Evolutionary conservation across 2,888 invertebrate genomes (phyloP).

Genomic region (Drosophila cyrtoloma): DNA sequence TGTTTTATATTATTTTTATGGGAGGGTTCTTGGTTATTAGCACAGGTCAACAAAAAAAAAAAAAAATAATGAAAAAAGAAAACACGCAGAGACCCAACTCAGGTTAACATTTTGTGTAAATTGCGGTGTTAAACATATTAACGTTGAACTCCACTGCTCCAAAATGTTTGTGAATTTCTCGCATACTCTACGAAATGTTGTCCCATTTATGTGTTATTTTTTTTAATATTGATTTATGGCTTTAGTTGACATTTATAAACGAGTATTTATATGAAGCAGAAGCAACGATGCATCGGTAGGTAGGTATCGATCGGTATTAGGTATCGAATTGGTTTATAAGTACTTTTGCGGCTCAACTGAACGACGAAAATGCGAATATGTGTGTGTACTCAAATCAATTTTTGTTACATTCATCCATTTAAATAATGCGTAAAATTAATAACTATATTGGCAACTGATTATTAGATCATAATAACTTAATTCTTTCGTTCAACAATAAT

Average conservation of each 20-base stretch:
- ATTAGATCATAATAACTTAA: constrained; percentile 47
- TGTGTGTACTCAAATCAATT: constrained; percentile 62
- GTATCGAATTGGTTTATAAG: constrained; percentile 24
- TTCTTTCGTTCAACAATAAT: constrained; percentile 64
- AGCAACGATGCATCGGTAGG: constrained; percentile 81
- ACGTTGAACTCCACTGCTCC: constrained; percentile 28
- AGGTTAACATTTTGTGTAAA: constrained; percentile 53
- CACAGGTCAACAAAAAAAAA: constrained; percentile 33
- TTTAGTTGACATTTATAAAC: constrained; percentile 3
- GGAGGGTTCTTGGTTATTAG: constrained; percentile 53
- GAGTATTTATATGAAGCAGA: constrained; percentile 31
- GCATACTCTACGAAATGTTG: constrained; percentile 3
- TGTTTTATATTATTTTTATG: constrained; percentile 27
- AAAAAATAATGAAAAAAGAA: background rate
- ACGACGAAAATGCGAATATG: constrained; percentile 65
- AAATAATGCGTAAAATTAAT: background rate
- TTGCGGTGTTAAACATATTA: constrained; percentile 69
- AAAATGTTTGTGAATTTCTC: constrained; percentile 28
- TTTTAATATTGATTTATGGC: constrained; percentile 20
- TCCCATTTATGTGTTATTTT: constrained; percentile 4
- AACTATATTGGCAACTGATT: constrained; percentile 42
- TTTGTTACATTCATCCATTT: constrained; percentile 27
- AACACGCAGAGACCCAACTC: constrained; percentile 17
- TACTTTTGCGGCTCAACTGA: constrained; percentile 10
- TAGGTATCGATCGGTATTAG: constrained; percentile 64